These are phyloP conservation scores for Heteropelma amictum DNA, from an alignment of 2,888 invertebrate genomes.

Conservation along the genomic window DNA sequence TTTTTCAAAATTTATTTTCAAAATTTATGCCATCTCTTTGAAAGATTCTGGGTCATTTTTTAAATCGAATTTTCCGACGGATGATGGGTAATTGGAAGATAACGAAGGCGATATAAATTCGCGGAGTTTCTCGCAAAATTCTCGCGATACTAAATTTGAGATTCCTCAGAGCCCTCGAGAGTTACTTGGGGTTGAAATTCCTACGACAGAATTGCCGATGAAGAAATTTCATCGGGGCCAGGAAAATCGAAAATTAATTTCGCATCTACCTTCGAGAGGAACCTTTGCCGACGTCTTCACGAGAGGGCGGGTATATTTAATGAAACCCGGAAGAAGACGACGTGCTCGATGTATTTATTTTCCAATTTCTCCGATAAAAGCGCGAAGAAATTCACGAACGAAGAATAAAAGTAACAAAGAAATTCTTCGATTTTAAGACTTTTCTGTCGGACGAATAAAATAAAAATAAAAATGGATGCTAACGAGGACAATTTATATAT, in stretches of 20 bases:
- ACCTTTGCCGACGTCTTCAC: neutral
- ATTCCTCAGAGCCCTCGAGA: neutral
- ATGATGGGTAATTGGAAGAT: no score
- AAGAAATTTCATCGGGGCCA: neutral
- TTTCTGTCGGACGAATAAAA: neutral
- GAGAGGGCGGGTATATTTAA: no score
- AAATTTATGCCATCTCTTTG: no score
- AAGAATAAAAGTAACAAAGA: no score
- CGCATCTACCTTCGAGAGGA: neutral
- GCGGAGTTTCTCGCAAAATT: neutral
- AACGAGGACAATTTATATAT: neutral
- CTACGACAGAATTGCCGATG: neutral
- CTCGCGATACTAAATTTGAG: neutral
- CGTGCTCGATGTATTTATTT: no score
- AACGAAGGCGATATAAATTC: neutral
- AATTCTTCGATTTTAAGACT: no score
- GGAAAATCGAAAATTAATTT: slow-evolving; percentile 6
- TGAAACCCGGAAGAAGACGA: no score
- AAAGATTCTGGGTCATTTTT: no score
- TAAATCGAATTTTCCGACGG: neutral
- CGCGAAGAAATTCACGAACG: no score
- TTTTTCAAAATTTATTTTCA: neutral
- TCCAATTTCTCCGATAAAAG: no score
- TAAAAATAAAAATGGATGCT: neutral
- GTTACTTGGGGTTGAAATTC: neutral